Evolutionary conservation across 2,888 invertebrate genomes (phyloP), one percentile per base, ranked within the genome.

Genomic region (Epistrophe eligans): DNA sequence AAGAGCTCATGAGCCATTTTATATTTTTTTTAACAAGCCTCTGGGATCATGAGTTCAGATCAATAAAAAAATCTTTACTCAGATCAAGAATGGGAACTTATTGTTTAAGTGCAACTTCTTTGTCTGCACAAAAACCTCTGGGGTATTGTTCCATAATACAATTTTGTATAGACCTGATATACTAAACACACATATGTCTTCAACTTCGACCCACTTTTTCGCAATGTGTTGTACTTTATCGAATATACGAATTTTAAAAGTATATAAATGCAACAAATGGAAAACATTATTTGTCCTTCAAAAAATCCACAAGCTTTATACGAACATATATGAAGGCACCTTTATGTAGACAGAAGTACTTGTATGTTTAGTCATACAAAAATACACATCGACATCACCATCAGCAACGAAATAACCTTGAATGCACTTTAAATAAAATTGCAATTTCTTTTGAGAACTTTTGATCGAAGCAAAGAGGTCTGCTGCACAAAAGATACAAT

Each of bases 351-450:
- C 4, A 19, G 50, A 52, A 52, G 52, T 32, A 28, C 55, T 55
- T 3, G 55, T 55, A n/a, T 55, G 4, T 28, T 55, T 55, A 5
- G 9, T 55, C 43, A 70, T 11, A 52, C 19, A 67, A n/a, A 64
- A n/a, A 50, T 11, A 15, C 28, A 50, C 24, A 35, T 6, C 35
- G n/a, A n/a, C n/a, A n/a, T n/a, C 24, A 24, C 24, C 24, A 24
- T 24, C 24, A 40, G 32, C 13, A 35, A 43, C 10, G 35, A 11
- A 24, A 40, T 50, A 74, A 71, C 43, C 35, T 58, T 81, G 52
- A 79, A 60, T 76, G 48, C 66, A 87, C 83, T 87, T 50, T 62
- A 76, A 79, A 83, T 83, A 83, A 83, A 72, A 79, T 82, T 79
- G 77, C 57, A n/a, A n/a, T 83, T 83, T 72, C 83, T 79, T 87